Conservation (phyloP, 2,888 invertebrate genomes). For the Halocaridina rubra region DNA sequence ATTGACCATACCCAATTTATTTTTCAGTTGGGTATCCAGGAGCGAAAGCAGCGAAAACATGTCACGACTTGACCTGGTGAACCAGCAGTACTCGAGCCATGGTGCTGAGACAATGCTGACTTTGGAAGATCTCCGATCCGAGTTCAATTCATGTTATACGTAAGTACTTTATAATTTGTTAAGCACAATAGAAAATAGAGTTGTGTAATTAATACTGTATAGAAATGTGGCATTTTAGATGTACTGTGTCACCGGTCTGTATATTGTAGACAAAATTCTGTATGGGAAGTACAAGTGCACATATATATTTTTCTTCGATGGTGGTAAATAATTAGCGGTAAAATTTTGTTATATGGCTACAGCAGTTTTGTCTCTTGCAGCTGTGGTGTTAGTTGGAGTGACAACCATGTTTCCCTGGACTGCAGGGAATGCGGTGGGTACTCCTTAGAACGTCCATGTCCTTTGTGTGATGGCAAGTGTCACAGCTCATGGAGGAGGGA, state of each 20-base stretch:
- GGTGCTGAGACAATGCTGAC: constrained; percentile 49
- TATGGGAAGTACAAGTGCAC: too few relatives aligned
- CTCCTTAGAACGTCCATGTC: constrained; percentile 80
- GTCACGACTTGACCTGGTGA: constrained; percentile 52
- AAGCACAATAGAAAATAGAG: too few relatives aligned
- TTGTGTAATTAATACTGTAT: too few relatives aligned
- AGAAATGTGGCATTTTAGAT: too few relatives aligned
- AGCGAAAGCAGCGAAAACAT: constrained; percentile 50
- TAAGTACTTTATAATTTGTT: constrained; percentile 26
- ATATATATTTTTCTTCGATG: too few relatives aligned
- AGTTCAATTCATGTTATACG: constrained; percentile 61
- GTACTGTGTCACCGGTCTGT: too few relatives aligned
- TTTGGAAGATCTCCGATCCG: constrained; percentile 52
- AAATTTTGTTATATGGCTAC: too few relatives aligned
- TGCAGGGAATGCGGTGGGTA: constrained; percentile 86
- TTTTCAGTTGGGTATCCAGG: constrained; percentile 47
- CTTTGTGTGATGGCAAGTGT: constrained; percentile 80
- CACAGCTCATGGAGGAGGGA: constrained; percentile 80
- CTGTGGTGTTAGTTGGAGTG: constrained; percentile 84
- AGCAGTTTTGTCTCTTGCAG: too few relatives aligned
- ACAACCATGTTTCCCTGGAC: constrained; percentile 81
- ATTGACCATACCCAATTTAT: too few relatives aligned
- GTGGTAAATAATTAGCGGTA: too few relatives aligned
- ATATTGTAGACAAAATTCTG: too few relatives aligned
- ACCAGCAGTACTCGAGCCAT: constrained; percentile 13